Base-by-base conservation (phyloP, 1,140 invertebrate genomes). In the Ptiloglossa arizonensis region DNA sequence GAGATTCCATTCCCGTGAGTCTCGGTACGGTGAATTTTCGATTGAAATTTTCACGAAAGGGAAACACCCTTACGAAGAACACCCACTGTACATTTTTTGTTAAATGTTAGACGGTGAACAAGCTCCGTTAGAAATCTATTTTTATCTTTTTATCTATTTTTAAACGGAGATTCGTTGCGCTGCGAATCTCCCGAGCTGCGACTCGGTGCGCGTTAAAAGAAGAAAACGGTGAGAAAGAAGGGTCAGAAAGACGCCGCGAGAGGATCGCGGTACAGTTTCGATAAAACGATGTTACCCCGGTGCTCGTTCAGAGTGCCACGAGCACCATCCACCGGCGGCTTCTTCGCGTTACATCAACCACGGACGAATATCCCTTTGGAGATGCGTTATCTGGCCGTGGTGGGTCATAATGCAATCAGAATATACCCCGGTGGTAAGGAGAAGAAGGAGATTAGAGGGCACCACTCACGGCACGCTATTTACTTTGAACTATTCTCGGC, bases 401-500 rank as follows among this genome's bases (percentile, higher is more conserved):
- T 50, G 27, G 70, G 59, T 83, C 82, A 84, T 84, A 84, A 84
- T 84, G 82, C 82, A 83, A 84, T 84, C 82, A 71, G 71, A 84
- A 76, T 84, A 83, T 83, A 64, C 71, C 67, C 29, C n/a, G 67
- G 77, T 69, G 67, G 72, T 63, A 85, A 81, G 77, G 57, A 84
- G 82, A 67, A 79, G 74, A 79, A 79, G 76, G 73, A 85, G 83
- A 85, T 85, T 85, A 85, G 78, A 85, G 79, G 78, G 82, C 78
- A 84, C 78, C 68, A 80, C 82, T 85, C 82, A 72, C 72, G 70
- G 77, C 71, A 81, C 44, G 80, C 80, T 86, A 86, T 86, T 86
- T 86, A 86, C 83, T 86, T 86, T 86, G 83, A 86, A 85, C 84
- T 86, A 86, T 86, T 86, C 80, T 85, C 76, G 83, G 80, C 69